phyloP scores from a whole-genome alignment of 1,140 invertebrate species.

The Neelides sp. region DNA sequence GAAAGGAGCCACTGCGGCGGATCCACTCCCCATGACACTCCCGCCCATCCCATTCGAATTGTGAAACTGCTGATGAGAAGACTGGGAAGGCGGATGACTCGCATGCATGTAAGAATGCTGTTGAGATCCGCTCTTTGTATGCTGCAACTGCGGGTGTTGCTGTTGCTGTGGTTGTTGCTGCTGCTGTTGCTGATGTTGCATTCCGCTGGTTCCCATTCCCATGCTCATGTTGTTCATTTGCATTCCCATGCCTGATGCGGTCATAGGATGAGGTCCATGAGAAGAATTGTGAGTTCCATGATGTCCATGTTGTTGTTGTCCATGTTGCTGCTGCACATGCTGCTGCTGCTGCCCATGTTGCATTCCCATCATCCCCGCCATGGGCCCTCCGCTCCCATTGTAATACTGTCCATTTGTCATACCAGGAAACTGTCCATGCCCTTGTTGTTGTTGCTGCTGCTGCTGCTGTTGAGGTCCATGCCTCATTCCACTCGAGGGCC shows the following conservation, averaged over 20 bases:
- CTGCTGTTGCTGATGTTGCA: conserved; percentile 18
- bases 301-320: conserved; percentile 18
- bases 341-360: conserved; percentile 34
- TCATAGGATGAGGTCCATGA: no score
- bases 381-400: background rate
- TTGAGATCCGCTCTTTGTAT: conserved; percentile 22
- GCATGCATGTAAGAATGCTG: no score
- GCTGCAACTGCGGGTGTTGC: conserved; percentile 32
- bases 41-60: background rate
- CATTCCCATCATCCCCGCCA: conserved; percentile 40
- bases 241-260: conserved; percentile 33
- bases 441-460: no score
- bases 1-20: background rate
- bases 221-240: conserved; percentile 3
- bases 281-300: conserved; percentile 22
- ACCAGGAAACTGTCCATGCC: no score
- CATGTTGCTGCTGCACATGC: conserved; percentile 24
- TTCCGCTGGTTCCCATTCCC: conserved; percentile 2
- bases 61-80: background rate
- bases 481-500: no score
- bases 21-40: conserved; percentile 1
- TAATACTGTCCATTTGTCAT: conserved; percentile 1
- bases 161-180: conserved; percentile 31
- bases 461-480: no score
- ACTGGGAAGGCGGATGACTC: no score